Percentiles rank a stretch among this genome's conserved stretches.
phyloP scores from a whole-genome alignment of 2,888 invertebrate species.

The Rhimphoctona megacephalus region DNA sequence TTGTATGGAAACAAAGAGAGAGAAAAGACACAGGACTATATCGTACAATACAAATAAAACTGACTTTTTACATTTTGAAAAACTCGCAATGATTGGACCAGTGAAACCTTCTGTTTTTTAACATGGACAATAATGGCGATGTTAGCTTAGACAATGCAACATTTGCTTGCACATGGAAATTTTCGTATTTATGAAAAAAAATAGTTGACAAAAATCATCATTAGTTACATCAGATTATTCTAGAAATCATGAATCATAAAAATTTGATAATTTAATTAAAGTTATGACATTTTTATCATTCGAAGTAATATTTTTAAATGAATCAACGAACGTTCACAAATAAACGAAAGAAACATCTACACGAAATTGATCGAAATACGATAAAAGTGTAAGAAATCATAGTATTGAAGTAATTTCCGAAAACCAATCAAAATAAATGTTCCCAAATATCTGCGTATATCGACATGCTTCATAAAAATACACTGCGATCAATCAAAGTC shows the following conservation, averaged over 20 bases:
- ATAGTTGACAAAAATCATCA: no score
- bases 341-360: neutral
- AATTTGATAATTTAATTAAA: neutral
- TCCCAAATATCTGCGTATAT: neutral
- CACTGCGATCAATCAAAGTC: neutral
- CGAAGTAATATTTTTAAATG: neutral
- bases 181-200: neutral
- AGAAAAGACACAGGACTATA: neutral
- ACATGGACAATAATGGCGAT: neutral
- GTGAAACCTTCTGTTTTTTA: neutral
- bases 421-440: neutral
- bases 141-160: neutral
- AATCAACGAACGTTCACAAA: neutral
- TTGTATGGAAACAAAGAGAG: neutral
- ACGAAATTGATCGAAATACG: neutral
- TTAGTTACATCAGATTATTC: no score
- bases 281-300: neutral
- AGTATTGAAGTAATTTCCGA: neutral
- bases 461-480: neutral
- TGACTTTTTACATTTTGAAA: neutral
- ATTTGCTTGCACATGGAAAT: neutral
- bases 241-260: neutral
- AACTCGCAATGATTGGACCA: neutral
- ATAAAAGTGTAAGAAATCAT: neutral
- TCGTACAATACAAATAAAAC: conserved; percentile 10